These are phyloP conservation scores for Eucidaris tribuloides DNA, from an alignment of 35 echinoderm and acorn worm genomes.

Conservation along the genomic window DNA sequence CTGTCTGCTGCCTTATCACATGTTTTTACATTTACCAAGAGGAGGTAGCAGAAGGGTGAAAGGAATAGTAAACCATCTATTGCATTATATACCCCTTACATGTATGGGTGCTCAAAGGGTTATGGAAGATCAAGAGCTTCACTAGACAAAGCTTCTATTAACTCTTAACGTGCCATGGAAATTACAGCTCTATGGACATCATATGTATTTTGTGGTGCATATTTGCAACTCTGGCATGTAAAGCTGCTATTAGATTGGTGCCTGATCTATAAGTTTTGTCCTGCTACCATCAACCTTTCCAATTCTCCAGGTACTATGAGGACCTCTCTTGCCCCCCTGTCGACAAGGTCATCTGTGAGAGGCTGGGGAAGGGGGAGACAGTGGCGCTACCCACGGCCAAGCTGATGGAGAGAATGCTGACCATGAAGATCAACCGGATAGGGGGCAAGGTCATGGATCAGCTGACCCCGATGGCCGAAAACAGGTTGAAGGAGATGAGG, in stretches of 20 bases:
- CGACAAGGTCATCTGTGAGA: conserved; percentile 29
- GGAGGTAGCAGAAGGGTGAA: not conserved
- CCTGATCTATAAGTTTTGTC: not conserved
- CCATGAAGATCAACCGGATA: conserved; percentile 12
- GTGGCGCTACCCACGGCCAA: conserved; percentile 59
- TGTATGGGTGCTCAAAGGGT: not conserved
- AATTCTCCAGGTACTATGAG: conserved; percentile 58
- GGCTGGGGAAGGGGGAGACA: conserved; percentile 35
- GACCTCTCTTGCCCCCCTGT: conserved; percentile 46
- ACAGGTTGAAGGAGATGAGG: conserved; percentile 48
- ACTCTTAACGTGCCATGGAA: no score
- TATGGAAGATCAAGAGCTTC: not conserved
- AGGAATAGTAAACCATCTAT: not conserved
- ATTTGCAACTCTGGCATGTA: no score
- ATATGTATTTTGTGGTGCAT: no score
- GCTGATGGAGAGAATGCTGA: conserved; percentile 76
- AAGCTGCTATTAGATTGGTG: not conserved
- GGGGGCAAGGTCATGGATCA: not conserved
- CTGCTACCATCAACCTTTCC: not conserved
- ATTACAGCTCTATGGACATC: no score
- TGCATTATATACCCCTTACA: no score
- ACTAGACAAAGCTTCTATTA: not conserved
- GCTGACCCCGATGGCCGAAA: conserved; percentile 32
- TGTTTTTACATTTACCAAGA: no score
- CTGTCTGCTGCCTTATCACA: no score